A percentile compares a stretch with the other conserved stretches of the same genome.
Conservation (phyloP, 2,797 vertebrate species). For the Rhabdomys pumilio region DNA sequence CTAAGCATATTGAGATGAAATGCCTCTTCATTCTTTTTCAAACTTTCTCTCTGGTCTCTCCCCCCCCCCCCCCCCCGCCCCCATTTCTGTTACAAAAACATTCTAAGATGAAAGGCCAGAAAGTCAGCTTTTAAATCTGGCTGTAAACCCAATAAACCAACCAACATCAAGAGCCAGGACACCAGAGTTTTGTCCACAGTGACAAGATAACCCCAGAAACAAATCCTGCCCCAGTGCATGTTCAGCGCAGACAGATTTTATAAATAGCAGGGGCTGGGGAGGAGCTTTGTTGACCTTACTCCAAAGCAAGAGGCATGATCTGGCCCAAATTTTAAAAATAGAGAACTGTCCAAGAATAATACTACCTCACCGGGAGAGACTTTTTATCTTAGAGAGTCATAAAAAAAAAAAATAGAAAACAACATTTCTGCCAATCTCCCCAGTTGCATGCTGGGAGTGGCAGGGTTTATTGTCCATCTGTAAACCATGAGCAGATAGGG, state of each 20-base stretch:
- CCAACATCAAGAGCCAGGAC: constrained; percentile 32
- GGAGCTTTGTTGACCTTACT: constrained; percentile 84
- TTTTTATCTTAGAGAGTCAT: constrained; percentile 65
- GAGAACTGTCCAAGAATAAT: constrained; percentile 72
- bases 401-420: constrained; percentile 20
- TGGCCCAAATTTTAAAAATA: constrained; percentile 87
- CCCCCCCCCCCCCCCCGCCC: accelerated
- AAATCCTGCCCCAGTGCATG: constrained; percentile 82
- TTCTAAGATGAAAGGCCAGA: constrained; percentile 30
- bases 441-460: neutral
- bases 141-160: constrained; percentile 59
- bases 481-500: neutral
- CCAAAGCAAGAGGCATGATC: constrained; percentile 82
- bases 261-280: constrained; percentile 85
- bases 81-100: constrained; percentile 61
- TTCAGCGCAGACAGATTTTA: constrained; percentile 81
- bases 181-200: constrained; percentile 67
- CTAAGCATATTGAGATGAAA: constrained; percentile 37
- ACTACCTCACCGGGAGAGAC: constrained; percentile 67
- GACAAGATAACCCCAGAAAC: constrained; percentile 80
- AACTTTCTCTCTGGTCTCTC: neutral
- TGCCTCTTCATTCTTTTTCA: neutral
- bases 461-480: neutral
- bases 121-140: constrained; percentile 60
- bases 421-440: constrained; percentile 8